Base-by-base conservation (phyloP, 2,797 vertebrate genomes). In the Ctenopoma kingsleyae region DNA sequence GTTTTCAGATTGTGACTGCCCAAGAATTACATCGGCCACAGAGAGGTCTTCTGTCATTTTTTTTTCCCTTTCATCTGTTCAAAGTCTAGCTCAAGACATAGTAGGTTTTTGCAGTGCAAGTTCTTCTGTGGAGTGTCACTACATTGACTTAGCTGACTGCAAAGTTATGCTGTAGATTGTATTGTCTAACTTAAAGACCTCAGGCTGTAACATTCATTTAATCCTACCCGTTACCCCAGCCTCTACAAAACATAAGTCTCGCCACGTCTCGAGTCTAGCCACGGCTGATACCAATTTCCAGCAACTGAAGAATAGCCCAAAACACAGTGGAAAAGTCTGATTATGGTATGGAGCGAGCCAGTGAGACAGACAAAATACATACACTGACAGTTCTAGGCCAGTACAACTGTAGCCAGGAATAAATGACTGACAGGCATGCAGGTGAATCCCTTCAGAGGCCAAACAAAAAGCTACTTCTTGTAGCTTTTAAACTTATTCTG, bases 341-440 rank as follows among this genome's bases (percentile, higher is more conserved):
- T 17, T 51, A 38, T 46, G 2, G 55, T 47, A 56, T 7, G 22
- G 20, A 64, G 12, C 16, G 15, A 16, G 17, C 2, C 22, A 47
- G 32, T 23, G 8, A 58, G 50, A 32, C 16, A 41, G 40, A 41
- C 35, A 49, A 53, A 71, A 57, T n/a, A 53, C n/a, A 62, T 20
- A 22, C 16, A 43, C 43, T 75, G 60, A 66, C 43, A 63, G 55
- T 51, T 67, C 22, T 16, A 64, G 64, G 60, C 43, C 43, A 72
- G 36, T 17, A 44, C 41, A 51, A 25, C 20, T 56, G 46, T 17
- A 60, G 20, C 11, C 13, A 60, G 19, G 15, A 56, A 56, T 20
- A 56, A 65, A 50, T 66, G 51, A 66, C 19, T 65, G 68, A 38
- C n/a, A 27, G 17, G 48, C 52, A 23, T 54, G 43, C n/a, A 27